Evolutionary conservation across 2,113 vertebrate genomes (phyloP).

Genomic region (Thunnus maccoyii): DNA sequence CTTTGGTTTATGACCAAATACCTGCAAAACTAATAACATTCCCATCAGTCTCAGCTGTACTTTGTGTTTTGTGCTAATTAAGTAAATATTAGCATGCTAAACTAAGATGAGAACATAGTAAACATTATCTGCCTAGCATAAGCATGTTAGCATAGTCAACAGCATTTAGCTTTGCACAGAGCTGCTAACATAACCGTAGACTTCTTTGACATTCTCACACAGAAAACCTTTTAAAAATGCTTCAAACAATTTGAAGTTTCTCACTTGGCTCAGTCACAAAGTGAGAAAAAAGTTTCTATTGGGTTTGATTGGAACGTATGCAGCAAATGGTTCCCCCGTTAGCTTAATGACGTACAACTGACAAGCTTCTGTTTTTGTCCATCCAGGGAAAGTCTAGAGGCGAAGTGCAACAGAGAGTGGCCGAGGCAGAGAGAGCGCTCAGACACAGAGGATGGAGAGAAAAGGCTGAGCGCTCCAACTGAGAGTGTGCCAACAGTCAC

Average conservation of each 20-base stretch:
- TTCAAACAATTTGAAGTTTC: not conserved
- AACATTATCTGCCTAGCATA: not conserved
- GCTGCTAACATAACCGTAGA: not conserved
- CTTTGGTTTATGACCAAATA: too few relatives aligned
- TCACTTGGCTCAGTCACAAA: not conserved
- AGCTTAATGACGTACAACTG: not conserved
- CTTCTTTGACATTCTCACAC: not conserved
- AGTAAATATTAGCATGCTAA: not conserved
- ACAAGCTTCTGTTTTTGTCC: constrained; percentile 23
- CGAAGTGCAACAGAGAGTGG: constrained; percentile 20
- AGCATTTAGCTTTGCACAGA: not conserved
- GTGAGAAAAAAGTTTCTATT: not conserved
- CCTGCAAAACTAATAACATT: too few relatives aligned
- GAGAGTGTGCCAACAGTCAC: constrained; percentile 55
- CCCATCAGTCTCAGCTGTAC: too few relatives aligned
- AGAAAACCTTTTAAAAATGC: not conserved
- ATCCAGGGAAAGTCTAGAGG: constrained; percentile 82
- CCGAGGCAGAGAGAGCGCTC: constrained; percentile 25
- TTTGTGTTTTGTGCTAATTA: too few relatives aligned
- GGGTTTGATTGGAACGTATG: not conserved
- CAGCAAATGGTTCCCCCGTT: not conserved
- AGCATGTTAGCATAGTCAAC: not conserved
- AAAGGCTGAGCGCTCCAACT: constrained; percentile 40
- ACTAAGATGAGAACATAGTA: not conserved
- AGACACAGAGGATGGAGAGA: constrained; percentile 45